Percentiles rank a stretch among this genome's conserved stretches.
These are phyloP conservation scores for Ptilonorhynchus violaceus DNA, from an alignment of 2,113 vertebrate genomes.

Conservation along the genomic window DNA sequence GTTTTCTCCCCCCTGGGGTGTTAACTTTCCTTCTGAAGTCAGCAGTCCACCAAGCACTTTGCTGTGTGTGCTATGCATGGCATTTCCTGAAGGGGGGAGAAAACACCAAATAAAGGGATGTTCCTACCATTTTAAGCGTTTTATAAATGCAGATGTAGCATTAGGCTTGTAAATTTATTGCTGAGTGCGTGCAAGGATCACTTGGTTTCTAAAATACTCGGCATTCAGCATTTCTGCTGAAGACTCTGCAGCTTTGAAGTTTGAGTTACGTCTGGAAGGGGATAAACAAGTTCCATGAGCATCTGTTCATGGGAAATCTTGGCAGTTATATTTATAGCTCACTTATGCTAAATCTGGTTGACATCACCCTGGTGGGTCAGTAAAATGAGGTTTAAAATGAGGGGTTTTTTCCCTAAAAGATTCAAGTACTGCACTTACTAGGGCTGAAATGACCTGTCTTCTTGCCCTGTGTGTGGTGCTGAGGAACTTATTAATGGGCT, in stretches of 20 bases:
- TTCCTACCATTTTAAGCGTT: background rate
- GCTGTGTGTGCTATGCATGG: background rate
- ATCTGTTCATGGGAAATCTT: background rate
- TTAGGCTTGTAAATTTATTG: background rate
- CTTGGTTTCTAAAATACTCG: background rate
- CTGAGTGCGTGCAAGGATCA: background rate
- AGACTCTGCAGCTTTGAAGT: background rate
- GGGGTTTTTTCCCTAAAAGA: no score
- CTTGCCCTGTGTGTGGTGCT: background rate
- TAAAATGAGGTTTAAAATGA: background rate
- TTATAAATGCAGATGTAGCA: background rate
- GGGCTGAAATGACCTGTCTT: background rate
- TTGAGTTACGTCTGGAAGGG: background rate
- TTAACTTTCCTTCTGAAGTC: background rate
- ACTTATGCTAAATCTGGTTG: background rate
- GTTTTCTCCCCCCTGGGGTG: background rate
- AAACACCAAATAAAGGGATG: background rate
- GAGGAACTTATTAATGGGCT: background rate
- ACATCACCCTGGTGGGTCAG: background rate
- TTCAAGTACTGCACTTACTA: background rate
- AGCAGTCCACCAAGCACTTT: background rate
- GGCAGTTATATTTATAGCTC: background rate
- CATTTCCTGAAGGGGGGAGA: constrained; percentile 16
- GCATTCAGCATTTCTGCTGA: background rate
- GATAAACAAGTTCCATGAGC: background rate